Evolutionary conservation across 2,888 invertebrate species (phyloP), one percentile per base, ranked within the genome.

Genomic region (Monoplex corrugatus): DNA sequence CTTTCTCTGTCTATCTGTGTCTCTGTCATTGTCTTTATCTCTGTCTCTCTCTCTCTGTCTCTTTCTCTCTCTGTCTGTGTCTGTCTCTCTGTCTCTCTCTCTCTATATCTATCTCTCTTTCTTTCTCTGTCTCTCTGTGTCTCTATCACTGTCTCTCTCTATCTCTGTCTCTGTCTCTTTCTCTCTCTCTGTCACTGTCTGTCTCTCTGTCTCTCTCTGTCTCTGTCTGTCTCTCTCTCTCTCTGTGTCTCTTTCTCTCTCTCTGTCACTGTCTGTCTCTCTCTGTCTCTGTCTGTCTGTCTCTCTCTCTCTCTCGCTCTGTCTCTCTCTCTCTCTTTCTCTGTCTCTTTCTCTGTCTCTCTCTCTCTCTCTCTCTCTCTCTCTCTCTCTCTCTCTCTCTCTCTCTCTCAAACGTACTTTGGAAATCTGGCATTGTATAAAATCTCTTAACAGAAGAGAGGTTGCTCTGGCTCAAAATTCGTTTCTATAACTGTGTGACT

Each of bases 291-390:
- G 43, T n/a, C 43, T 19, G 23, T 40, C 83, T n/a, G 43, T 45
- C 83, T 45, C 83, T 45, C 43, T n/a, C 83, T 45, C 83, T 45
- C 63, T 32, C 86, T 63, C 63, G 10, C 88, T 82, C 87, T 87
- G 44, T 80, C 80, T 87, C 87, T 87, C 87, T 87, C 87, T 87
- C 87, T 87, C 87, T 80, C 80, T 87, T 80, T 78, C 80, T 88
- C 57, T 88, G 82, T 88, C 87, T 80, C 87, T 87, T 80, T 57
- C 50, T 57, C 86, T 8, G 23, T 72, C n/a, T 89, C 68, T 68
- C 68, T 68, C 68, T 68, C 68, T 68, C 68, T 68, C 75, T 35
- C 75, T 75, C 75, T 35, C 75, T 75, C 35, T 75, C 75, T 35
- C 35, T 35, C 75, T 16, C 28, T 68, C 28, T 68, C 68, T 16